Evolutionary conservation across 1,140 invertebrate species (phyloP).

Genomic region (Parapsyche elsis): DNA sequence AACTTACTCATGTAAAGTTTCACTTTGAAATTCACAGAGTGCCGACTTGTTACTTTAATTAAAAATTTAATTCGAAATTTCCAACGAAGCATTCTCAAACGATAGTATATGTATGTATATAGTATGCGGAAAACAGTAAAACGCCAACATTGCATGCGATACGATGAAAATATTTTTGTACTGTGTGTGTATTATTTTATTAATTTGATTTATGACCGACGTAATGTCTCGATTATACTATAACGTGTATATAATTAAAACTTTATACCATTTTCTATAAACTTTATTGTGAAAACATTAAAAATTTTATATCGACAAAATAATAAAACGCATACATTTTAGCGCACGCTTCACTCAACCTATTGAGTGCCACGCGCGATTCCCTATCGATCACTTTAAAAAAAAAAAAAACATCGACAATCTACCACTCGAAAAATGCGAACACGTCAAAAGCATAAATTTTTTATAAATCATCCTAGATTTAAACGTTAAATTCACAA

Average conservation of each 20-base stretch:
- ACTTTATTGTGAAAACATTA: neutral
- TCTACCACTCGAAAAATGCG: neutral
- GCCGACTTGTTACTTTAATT: too few species aligned
- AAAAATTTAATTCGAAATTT: too few species aligned
- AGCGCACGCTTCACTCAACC: neutral
- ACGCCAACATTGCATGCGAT: neutral
- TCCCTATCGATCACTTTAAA: neutral
- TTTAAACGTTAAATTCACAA: too few species aligned
- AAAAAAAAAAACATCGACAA: neutral
- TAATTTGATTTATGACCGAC: neutral
- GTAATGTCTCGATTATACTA: neutral
- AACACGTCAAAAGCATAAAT: too few species aligned
- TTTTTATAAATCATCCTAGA: too few species aligned
- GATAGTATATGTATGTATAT: neutral
- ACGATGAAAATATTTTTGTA: neutral
- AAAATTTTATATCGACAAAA: too few species aligned
- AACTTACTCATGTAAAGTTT: too few species aligned
- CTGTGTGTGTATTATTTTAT: neutral
- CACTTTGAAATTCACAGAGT: too few species aligned
- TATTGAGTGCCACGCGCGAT: neutral
- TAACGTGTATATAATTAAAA: neutral
- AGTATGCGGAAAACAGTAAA: neutral
- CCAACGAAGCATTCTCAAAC: too few species aligned
- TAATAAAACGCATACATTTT: conserved; percentile 4
- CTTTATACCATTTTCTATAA: neutral